Conservation (phyloP, 2,113 vertebrate species). For the Ceratotherium simum region DNA sequence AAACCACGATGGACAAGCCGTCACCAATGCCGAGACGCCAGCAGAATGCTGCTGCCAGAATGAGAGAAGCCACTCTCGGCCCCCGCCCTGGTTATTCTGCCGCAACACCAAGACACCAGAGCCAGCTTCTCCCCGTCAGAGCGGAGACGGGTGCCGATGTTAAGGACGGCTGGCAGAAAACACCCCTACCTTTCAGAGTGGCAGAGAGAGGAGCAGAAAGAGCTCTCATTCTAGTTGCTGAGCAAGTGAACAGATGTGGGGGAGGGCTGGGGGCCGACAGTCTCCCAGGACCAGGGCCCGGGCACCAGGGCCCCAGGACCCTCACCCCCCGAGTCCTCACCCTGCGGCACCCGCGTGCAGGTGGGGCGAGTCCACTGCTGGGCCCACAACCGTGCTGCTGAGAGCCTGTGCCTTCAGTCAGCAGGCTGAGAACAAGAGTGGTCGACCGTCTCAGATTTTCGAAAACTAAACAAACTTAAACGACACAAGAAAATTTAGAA, state of each 20-base stretch:
- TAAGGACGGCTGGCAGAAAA: neutral
- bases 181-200: fast-evolving
- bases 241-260: fast-evolving
- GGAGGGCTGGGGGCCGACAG: neutral
- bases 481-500: neutral
- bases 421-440: neutral
- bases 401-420: fast-evolving
- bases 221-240: fast-evolving
- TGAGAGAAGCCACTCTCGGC: neutral
- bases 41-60: neutral
- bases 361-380: fast-evolving
- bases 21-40: fast-evolving
- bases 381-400: neutral
- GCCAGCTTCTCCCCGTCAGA: neutral
- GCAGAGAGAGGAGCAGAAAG: neutral
- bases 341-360: fast-evolving
- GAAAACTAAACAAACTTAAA: fast-evolving
- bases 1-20: neutral
- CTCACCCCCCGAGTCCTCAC: neutral
- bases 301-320: too few species aligned
- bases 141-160: fast-evolving
- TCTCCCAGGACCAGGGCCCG: neutral
- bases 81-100: too few species aligned
- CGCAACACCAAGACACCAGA: too few species aligned
- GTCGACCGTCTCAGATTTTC: neutral